Evolutionary conservation across 2,113 vertebrate species (phyloP), one percentile per base, ranked within the genome.

Genomic region (Arenaria interpres): DNA sequence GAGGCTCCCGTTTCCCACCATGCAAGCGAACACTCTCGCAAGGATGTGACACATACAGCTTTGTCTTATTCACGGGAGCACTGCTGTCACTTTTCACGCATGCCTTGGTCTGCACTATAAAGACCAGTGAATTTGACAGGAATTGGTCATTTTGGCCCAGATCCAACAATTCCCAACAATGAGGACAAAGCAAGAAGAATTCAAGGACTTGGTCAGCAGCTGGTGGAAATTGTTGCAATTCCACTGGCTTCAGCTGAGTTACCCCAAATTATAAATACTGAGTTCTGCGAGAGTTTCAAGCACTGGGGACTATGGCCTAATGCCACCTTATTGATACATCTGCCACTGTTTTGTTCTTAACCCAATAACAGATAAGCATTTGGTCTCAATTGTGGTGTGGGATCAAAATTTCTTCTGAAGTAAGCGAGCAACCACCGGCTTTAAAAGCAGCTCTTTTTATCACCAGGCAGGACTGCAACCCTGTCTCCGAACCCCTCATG

Each of bases 1-100:
- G 67, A 39, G 32, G 20, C 14, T 68, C 18, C 33, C 37, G 19
- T 64, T 71, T 30, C 28, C 54, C 4, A 0, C 20, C 16, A 12
- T 4, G 20, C 20, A 13, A 32, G 23, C 3, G 35, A 63, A 45
- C 0, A 0, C 41, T 51, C 16, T 4, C 0, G 1, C 25, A 12
- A 45, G 35, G 80, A 11, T 21, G 19, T 0, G 19, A 35, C 74
- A 21, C 39, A 12, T 28, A 10, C 4, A 18, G 67, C 80, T n/a
- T 33, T 21, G 67, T 18, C 56, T 35, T 37, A 33, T 7, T 59
- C 53, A n/a, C 46, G n/a, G 0, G 1, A 56, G 35, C 54, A 2
- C 25, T 13, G 33, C 30, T 1, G 13, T 33, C 1, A 2, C 62
- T 74, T 37, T 57, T 48, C 62, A 51, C 1, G 5, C 23, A 0